Percentiles rank a stretch among this genome's conserved stretches.
Evolutionary conservation across 2,113 vertebrate genomes (phyloP).

Genomic region (Leptobrachium leishanense): DNA sequence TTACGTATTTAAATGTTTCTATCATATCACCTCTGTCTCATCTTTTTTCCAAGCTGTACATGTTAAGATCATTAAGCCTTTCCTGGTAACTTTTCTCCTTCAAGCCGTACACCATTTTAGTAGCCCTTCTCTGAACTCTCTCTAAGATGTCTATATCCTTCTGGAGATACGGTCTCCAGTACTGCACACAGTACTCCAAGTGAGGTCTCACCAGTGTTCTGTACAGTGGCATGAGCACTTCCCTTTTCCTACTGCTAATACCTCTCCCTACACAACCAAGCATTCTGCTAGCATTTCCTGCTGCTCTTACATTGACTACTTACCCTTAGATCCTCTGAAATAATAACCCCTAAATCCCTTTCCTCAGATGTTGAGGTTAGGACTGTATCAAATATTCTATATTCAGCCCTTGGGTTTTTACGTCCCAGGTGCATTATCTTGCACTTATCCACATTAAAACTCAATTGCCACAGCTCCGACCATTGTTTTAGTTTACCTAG

Average conservation of each 20-base stretch:
- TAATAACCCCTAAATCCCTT: conserved; percentile 3
- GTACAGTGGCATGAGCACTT: not conserved
- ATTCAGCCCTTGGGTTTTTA: not conserved
- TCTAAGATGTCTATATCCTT: not conserved
- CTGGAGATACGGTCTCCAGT: not conserved
- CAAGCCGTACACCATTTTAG: not conserved
- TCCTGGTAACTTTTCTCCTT: not conserved
- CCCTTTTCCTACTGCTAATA: conserved; percentile 5
- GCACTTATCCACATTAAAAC: not conserved
- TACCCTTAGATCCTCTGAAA: not conserved
- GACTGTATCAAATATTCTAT: not conserved
- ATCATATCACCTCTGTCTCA: not conserved
- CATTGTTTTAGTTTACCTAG: not conserved
- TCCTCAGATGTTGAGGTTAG: not conserved
- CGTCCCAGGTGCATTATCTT: not conserved
- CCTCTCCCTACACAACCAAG: conserved; percentile 1
- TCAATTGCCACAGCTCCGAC: not conserved
- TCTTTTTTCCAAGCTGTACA: not conserved
- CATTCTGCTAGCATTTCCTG: not conserved
- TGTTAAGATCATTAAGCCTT: not conserved
- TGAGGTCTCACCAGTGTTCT: conserved; percentile 5
- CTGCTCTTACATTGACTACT: not conserved
- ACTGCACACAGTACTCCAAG: not conserved
- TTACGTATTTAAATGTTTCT: not conserved
- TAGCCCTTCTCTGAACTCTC: conserved; percentile 1